A percentile compares a stretch with the other conserved stretches of the same genome.
Evolutionary conservation across 1,140 invertebrate genomes (phyloP).

Genomic region (Heterodera schachtii): DNA sequence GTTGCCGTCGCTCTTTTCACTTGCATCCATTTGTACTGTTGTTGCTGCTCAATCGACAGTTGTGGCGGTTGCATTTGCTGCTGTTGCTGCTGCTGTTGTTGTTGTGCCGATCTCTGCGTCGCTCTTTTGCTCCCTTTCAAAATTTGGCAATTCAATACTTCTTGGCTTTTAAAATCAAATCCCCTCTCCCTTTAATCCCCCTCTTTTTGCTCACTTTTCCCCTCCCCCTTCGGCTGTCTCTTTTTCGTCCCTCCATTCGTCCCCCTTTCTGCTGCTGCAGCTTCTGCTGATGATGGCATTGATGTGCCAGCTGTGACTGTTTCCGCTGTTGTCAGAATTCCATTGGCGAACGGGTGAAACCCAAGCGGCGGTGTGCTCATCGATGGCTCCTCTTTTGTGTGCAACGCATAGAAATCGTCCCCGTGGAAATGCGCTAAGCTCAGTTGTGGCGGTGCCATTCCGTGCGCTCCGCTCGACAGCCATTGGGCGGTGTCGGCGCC

Average conservation of each 20-base stretch:
- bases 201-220: slow-evolving; percentile 6
- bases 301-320: slow-evolving; percentile 1
- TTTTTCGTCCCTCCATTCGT: slow-evolving; percentile 22
- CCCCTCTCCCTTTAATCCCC: background rate
- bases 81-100: slow-evolving; percentile 31
- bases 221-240: slow-evolving; percentile 24
- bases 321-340: slow-evolving; percentile 20
- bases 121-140: slow-evolving; percentile 9
- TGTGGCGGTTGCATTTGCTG: slow-evolving; percentile 30
- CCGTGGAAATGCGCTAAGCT: background rate
- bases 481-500: slow-evolving; percentile 9
- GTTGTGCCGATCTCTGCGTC: slow-evolving; percentile 9
- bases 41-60: slow-evolving; percentile 12
- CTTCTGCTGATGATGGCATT: background rate
- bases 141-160: background rate
- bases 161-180: background rate
- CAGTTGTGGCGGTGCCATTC: background rate
- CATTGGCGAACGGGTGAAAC: background rate
- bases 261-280: slow-evolving; percentile 2
- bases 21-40: slow-evolving; percentile 48
- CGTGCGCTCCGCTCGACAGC: background rate
- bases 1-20: slow-evolving; percentile 34
- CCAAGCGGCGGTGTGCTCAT: background rate
- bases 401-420: background rate
- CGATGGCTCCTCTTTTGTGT: background rate